Conservation (phyloP, 2,113 vertebrate genomes). For the Oxygymnocypris stewartii region DNA sequence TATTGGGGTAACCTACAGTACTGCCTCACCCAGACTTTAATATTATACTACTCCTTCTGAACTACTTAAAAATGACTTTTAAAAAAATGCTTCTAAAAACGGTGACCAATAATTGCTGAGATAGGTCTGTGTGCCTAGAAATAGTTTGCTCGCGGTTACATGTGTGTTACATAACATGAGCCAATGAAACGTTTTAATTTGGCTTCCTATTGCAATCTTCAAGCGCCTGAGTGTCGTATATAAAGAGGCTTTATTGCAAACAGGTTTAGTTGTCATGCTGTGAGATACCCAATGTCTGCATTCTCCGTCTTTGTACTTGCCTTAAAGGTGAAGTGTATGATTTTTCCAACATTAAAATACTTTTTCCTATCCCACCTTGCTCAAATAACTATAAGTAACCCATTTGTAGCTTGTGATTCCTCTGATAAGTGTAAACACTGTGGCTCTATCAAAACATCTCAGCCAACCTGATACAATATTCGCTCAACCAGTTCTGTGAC, state of each 20-base stretch:
- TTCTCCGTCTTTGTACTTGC: conserved; percentile 14
- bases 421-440: neutral
- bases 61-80: conserved; percentile 33
- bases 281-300: conserved; percentile 14
- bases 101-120: neutral
- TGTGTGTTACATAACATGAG: conserved; percentile 31
- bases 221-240: conserved; percentile 28
- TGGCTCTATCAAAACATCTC: neutral
- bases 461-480: neutral
- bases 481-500: neutral
- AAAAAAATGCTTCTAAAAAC: conserved; percentile 7
- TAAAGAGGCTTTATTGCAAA: conserved; percentile 50
- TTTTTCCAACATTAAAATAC: neutral
- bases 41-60: conserved; percentile 15
- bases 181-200: conserved; percentile 32
- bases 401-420: neutral
- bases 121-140: conserved; percentile 32
- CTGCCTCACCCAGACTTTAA: conserved; percentile 2
- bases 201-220: conserved; percentile 35
- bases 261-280: conserved; percentile 38
- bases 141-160: conserved; percentile 22
- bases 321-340: neutral
- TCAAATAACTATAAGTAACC: neutral
- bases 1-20: neutral
- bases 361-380: neutral